These are phyloP conservation scores for Rutilus rutilus DNA, from an alignment of 2,113 vertebrate genomes.

Conservation along the genomic window DNA sequence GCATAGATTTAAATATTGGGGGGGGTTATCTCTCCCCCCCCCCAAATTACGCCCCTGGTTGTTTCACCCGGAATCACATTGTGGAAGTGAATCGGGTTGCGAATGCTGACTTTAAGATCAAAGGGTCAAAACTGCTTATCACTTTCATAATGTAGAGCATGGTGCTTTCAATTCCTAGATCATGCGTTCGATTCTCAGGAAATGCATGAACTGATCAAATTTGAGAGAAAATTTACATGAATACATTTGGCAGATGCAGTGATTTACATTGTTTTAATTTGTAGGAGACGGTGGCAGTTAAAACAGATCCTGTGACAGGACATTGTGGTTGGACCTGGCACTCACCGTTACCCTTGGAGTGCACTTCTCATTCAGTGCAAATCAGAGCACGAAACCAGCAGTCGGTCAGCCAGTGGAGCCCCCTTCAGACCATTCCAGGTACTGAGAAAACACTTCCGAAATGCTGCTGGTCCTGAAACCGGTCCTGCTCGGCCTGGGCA, in stretches of 20 bases:
- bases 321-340: conserved; percentile 68
- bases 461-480: neutral
- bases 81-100: neutral
- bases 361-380: conserved; percentile 62
- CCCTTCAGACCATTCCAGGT: conserved; percentile 58
- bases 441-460: neutral
- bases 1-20: too few species aligned
- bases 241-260: too few species aligned
- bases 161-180: neutral
- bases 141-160: neutral
- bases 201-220: neutral
- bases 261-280: neutral
- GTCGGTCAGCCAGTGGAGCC: conserved; percentile 52
- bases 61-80: neutral
- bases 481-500: neutral
- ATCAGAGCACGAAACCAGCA: conserved; percentile 57
- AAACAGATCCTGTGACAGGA: conserved; percentile 18
- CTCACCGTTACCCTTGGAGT: conserved; percentile 63
- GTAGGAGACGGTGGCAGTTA: conserved; percentile 61
- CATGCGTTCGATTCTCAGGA: neutral
- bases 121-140: neutral
- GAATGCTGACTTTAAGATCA: neutral
- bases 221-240: neutral
- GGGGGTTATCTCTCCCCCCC: too few species aligned
- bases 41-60: too few species aligned